A percentile compares a stretch with the other conserved stretches of the same genome.
Conservation (phyloP, 2,888 invertebrate genomes). For the Norana najaformis region DNA sequence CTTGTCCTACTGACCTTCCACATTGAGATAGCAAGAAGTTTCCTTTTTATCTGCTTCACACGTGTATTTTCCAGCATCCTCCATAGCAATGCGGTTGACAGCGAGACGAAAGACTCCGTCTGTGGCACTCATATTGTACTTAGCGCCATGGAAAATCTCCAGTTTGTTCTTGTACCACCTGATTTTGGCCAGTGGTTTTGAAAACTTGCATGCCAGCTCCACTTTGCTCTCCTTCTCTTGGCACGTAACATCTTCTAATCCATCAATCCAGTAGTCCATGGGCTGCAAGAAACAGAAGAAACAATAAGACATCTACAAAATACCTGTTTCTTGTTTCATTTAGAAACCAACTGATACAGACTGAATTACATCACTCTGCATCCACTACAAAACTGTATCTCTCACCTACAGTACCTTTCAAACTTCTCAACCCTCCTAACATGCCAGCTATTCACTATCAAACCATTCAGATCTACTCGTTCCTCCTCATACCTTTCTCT, state of each 20-base stretch:
- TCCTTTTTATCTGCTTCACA: slow-evolving; percentile 84
- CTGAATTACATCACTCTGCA: background rate
- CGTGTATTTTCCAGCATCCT: slow-evolving; percentile 95
- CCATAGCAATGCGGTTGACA: slow-evolving; percentile 87
- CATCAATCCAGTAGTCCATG: slow-evolving; percentile 76
- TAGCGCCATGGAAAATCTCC: slow-evolving; percentile 93
- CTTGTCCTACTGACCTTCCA: slow-evolving; percentile 71
- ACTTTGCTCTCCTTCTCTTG: slow-evolving; percentile 96
- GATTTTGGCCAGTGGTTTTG: slow-evolving; percentile 78
- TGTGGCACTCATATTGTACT: slow-evolving; percentile 86
- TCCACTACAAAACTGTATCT: too few relatives aligned
- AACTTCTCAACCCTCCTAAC: too few relatives aligned
- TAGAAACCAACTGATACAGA: background rate
- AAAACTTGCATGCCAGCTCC: slow-evolving; percentile 89
- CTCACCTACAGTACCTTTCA: too few relatives aligned
- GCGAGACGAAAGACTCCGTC: slow-evolving; percentile 83
- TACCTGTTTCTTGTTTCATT: too few relatives aligned
- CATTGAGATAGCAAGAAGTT: slow-evolving; percentile 87
- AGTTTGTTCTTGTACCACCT: slow-evolving; percentile 67
- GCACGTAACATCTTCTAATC: slow-evolving; percentile 90
- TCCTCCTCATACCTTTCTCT: too few relatives aligned
- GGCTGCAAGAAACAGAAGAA: background rate
- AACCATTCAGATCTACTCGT: too few relatives aligned
- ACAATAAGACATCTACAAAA: background rate
- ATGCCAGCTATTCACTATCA: too few relatives aligned